A percentile compares a stretch with the other conserved stretches of the same genome.
These are phyloP conservation scores for Dendroctonus ponderosae DNA, from an alignment of 1,140 invertebrate genomes.

Conservation along the genomic window DNA sequence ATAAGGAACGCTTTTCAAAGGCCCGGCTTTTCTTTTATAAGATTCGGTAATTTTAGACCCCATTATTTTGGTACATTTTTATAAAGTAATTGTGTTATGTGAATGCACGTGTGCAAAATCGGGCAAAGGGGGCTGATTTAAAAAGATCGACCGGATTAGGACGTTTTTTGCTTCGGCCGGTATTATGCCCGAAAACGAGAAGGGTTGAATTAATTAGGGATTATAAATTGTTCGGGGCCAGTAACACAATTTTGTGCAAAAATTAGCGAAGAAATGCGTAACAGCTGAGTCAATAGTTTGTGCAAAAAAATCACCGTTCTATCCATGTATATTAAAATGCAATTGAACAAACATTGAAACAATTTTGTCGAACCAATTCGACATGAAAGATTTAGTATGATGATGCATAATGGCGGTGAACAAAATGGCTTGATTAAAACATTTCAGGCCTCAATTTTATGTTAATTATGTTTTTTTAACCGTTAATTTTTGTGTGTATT, in stretches of 20 bases:
- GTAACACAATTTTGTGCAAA: not conserved
- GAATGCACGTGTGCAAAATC: conserved; percentile 28
- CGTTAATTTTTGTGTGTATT: too few species aligned
- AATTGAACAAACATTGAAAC: too few species aligned
- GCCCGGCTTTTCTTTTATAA: conserved; percentile 20
- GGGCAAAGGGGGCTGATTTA: conserved; percentile 19
- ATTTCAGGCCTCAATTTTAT: too few species aligned
- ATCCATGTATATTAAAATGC: too few species aligned
- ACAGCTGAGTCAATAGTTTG: not conserved
- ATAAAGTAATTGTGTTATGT: conserved; percentile 28
- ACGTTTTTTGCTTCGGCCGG: conserved; percentile 7
- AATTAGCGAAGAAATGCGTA: not conserved
- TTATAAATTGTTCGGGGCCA: not conserved
- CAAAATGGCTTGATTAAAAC: too few species aligned
- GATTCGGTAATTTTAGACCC: conserved; percentile 34
- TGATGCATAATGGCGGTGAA: too few species aligned
- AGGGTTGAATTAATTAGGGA: conserved; percentile 6
- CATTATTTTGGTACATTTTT: conserved; percentile 31
- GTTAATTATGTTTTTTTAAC: too few species aligned
- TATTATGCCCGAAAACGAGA: conserved; percentile 2
- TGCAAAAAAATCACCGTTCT: too few species aligned
- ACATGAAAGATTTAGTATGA: too few species aligned
- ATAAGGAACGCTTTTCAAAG: conserved; percentile 30
- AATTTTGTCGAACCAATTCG: too few species aligned
- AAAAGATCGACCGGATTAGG: conserved; percentile 21